Conservation (phyloP, 2,797 vertebrate species). For the Parauchenoglanis ngamensis region DNA sequence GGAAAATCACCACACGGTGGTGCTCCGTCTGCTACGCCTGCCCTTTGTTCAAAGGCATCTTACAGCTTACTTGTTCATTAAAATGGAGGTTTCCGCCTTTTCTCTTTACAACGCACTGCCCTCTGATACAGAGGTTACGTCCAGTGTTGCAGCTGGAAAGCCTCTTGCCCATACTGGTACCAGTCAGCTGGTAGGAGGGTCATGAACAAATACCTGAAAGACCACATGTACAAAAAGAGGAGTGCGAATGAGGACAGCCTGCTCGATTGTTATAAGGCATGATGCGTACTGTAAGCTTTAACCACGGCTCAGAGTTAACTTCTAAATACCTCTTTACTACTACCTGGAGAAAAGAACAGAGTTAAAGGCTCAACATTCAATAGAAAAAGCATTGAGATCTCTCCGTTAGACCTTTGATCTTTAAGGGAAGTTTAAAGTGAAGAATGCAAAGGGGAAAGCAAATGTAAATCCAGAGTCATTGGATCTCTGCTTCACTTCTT, state of each 20-base stretch:
- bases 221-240: constrained; percentile 3
- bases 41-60: constrained; percentile 32
- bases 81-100: background rate
- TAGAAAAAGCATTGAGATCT: background rate
- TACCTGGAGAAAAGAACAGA: background rate
- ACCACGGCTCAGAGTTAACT: constrained; percentile 13
- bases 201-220: constrained; percentile 30
- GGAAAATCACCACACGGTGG: constrained; percentile 61
- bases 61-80: constrained; percentile 27
- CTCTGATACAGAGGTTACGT: constrained; percentile 67
- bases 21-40: background rate
- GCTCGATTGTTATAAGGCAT: constrained; percentile 23
- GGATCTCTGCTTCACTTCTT: no score
- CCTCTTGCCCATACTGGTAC: constrained; percentile 28
- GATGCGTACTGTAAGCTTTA: constrained; percentile 27
- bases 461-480: background rate
- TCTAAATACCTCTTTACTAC: background rate
- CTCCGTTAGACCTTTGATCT: background rate
- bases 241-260: constrained; percentile 14
- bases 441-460: background rate
- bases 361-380: background rate
- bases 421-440: background rate
- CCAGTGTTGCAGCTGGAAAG: constrained; percentile 33
- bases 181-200: constrained; percentile 35
- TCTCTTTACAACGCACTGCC: constrained; percentile 32